Percentiles rank a stretch among this genome's conserved stretches.
Conservation (phyloP, 2,797 vertebrate species). For the Neostethus bicornis region DNA sequence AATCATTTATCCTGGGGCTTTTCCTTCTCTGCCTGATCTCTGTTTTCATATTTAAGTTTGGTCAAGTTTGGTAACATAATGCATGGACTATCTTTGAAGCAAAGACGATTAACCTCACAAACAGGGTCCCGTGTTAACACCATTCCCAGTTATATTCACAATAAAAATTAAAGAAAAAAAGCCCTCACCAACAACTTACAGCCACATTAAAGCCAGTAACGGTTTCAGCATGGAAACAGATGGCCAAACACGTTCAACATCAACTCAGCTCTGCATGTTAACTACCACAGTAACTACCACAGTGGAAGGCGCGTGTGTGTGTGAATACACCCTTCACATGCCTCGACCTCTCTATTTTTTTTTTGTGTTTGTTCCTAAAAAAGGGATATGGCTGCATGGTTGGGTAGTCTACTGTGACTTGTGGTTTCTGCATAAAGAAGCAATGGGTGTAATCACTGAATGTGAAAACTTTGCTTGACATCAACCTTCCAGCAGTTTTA, state of each 20-base stretch:
- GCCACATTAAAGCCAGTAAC: slow-evolving; percentile 54
- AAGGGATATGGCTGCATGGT: slow-evolving; percentile 58
- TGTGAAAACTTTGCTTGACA: slow-evolving; percentile 23
- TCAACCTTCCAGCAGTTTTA: slow-evolving; percentile 61
- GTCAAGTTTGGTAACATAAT: slow-evolving; percentile 73
- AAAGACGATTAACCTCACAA: slow-evolving; percentile 68
- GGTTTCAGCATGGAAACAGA: slow-evolving; percentile 72
- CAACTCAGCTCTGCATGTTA: slow-evolving; percentile 70
- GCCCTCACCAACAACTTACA: slow-evolving; percentile 52
- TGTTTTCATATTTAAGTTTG: slow-evolving; percentile 51
- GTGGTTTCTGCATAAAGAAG: slow-evolving; percentile 41
- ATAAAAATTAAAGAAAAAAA: slow-evolving; percentile 7
- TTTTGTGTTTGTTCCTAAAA: slow-evolving; percentile 24
- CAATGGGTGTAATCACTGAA: slow-evolving; percentile 21
- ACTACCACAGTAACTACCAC: slow-evolving; percentile 57
- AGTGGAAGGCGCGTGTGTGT: slow-evolving; percentile 25
- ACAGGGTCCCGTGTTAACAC: slow-evolving; percentile 50
- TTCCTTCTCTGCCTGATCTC: slow-evolving; percentile 71
- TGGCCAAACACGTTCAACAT: slow-evolving; percentile 31
- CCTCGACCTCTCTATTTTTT: slow-evolving; percentile 15
- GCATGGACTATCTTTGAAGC: slow-evolving; percentile 68
- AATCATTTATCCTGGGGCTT: slow-evolving; percentile 13
- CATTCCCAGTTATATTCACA: slow-evolving; percentile 11
- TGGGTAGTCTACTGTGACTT: slow-evolving; percentile 62
- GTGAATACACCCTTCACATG: slow-evolving; percentile 45